A percentile compares a stretch with the other conserved stretches of the same genome.
phyloP scores from a whole-genome alignment of 2,797 vertebrate species.

The Scomberomorus guttatus region DNA sequence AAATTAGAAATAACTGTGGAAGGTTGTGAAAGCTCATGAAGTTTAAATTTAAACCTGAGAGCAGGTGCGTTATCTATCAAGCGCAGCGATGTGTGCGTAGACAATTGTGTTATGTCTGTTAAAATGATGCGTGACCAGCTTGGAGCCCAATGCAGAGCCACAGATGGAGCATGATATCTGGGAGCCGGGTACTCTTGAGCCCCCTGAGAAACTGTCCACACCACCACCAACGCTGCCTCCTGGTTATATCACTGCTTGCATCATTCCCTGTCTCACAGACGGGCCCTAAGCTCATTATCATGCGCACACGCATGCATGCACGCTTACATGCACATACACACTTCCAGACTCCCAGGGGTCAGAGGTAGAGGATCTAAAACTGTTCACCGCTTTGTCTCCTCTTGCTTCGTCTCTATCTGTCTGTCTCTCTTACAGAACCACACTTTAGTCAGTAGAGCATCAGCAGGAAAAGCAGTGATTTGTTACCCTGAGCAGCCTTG shows the following conservation, averaged over 20 bases:
- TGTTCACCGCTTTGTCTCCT: slow-evolving; percentile 4
- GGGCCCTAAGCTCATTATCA: slow-evolving; percentile 68
- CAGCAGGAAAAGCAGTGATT: slow-evolving; percentile 47
- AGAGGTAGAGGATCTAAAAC: slow-evolving; percentile 23
- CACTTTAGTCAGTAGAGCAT: slow-evolving; percentile 21
- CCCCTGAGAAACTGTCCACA: slow-evolving; percentile 63
- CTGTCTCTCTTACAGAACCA: slow-evolving; percentile 1
- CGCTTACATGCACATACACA: slow-evolving; percentile 30
- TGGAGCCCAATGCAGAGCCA: slow-evolving; percentile 19
- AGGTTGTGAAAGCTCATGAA: slow-evolving; percentile 17
- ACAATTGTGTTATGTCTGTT: slow-evolving; percentile 29
- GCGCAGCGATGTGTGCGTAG: slow-evolving; percentile 19
- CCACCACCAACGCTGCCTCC: slow-evolving; percentile 52
- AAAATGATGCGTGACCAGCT: slow-evolving; percentile 40
- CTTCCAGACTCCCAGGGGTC: slow-evolving; percentile 29
- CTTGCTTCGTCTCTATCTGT: slow-evolving; percentile 4
- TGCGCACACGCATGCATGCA: slow-evolving; percentile 19
- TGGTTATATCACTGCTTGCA: slow-evolving; percentile 69
- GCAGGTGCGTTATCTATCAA: slow-evolving; percentile 46
- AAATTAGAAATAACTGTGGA: slow-evolving; percentile 42
- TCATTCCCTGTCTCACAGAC: slow-evolving; percentile 48
- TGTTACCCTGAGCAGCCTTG: slow-evolving; percentile 44
- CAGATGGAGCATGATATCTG: slow-evolving; percentile 54
- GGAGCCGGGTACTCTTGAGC: slow-evolving; percentile 47
- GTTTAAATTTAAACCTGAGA: slow-evolving; percentile 37